Conservation (phyloP, 2,888 invertebrate species). For the Crossocerus cetratus region DNA sequence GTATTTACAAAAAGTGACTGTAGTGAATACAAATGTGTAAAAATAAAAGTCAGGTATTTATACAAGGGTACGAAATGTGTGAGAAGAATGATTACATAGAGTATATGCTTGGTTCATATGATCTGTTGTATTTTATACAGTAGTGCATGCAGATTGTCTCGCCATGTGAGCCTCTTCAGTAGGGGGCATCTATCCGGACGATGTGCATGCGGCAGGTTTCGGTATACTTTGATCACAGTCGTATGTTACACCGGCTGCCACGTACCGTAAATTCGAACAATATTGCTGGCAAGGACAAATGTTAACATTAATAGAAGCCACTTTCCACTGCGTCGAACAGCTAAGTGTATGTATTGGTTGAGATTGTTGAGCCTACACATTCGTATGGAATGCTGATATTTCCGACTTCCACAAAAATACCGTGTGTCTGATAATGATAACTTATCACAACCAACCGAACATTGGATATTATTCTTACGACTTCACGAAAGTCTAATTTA, state of each 20-base stretch:
- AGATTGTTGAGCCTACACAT: not conserved
- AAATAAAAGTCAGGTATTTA: slow-evolving; percentile 40
- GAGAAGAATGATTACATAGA: slow-evolving; percentile 27
- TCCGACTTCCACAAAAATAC: slow-evolving; percentile 3
- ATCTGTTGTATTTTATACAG: slow-evolving; percentile 35
- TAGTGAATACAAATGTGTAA: slow-evolving; percentile 44
- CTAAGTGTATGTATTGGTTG: not conserved
- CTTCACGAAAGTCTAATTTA: slow-evolving; percentile 8
- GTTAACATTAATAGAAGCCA: slow-evolving; percentile 9
- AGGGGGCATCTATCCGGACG: not conserved
- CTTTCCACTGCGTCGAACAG: not conserved
- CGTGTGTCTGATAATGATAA: slow-evolving; percentile 24
- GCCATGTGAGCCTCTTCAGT: not conserved
- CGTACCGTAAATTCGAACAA: slow-evolving; percentile 27
- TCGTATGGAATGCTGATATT: not conserved
- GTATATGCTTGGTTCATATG: slow-evolving; percentile 25
- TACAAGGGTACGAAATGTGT: slow-evolving; percentile 37
- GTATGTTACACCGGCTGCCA: slow-evolving; percentile 29
- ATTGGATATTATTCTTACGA: slow-evolving; percentile 28
- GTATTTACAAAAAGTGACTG: slow-evolving; percentile 45
- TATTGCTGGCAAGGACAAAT: slow-evolving; percentile 25
- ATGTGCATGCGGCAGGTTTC: slow-evolving; percentile 13
- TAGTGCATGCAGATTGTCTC: slow-evolving; percentile 36
- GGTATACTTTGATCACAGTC: slow-evolving; percentile 53
- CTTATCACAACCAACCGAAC: slow-evolving; percentile 47